Percentiles rank a stretch among this genome's conserved stretches.
Evolutionary conservation across 2,888 invertebrate species (phyloP).

Genomic region (Stegana nigrithorax): DNA sequence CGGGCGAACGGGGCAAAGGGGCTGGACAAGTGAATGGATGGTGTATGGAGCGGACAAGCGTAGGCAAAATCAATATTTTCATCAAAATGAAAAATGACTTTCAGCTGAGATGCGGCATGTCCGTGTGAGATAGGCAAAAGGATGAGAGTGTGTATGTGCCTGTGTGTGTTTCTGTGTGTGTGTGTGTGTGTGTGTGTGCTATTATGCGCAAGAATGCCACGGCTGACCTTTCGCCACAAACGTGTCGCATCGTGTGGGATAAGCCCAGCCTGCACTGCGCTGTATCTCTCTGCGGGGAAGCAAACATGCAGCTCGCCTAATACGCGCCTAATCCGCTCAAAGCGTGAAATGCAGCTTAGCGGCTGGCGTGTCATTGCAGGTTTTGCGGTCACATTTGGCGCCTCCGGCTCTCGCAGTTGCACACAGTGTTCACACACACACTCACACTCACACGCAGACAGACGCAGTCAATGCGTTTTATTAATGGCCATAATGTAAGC

Average conservation of each 20-base stretch:
- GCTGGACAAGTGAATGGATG: not conserved
- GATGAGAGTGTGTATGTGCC: constrained; percentile 24
- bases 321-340: not conserved
- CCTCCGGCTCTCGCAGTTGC: constrained; percentile 25
- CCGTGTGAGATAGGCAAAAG: constrained; percentile 3
- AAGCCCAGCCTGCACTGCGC: not conserved
- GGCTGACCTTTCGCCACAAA: not conserved
- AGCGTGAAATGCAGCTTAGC: constrained; percentile 14
- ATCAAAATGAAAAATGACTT: constrained; percentile 60
- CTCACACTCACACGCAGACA: no score
- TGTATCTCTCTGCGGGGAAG: constrained; percentile 1
- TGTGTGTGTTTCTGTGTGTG: constrained; percentile 13
- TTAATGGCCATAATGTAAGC: no score
- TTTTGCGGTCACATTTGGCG: not conserved
- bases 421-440: constrained; percentile 16
- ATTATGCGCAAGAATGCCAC: not conserved
- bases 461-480: no score
- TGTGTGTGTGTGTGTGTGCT: not conserved
- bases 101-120: constrained; percentile 21
- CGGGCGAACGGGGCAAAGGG: not conserved
- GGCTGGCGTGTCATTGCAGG: not conserved
- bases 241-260: not conserved
- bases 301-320: not conserved
- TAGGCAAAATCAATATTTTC: constrained; percentile 58
- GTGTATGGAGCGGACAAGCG: not conserved